These are phyloP conservation scores for Merops nubicus DNA, from an alignment of 2,113 vertebrate species.

Conservation along the genomic window DNA sequence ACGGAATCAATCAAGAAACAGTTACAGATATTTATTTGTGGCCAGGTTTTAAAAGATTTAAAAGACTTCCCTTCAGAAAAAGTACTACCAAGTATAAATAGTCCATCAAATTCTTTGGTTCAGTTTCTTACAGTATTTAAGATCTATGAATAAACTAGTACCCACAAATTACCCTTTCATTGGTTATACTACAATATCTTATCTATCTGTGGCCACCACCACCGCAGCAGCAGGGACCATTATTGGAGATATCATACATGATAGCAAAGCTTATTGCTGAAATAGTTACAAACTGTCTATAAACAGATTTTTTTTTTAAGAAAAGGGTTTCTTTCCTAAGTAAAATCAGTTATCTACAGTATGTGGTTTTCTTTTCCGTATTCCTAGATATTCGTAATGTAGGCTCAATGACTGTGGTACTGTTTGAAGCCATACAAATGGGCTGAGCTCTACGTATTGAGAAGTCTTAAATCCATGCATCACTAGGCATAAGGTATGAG, in stretches of 20 bases:
- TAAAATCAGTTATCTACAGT: background rate
- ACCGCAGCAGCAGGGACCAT: background rate
- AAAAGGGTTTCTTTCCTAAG: background rate
- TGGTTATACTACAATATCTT: rapidly evolving
- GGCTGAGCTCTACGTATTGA: background rate
- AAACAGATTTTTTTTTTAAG: background rate
- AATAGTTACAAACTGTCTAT: background rate
- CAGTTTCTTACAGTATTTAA: background rate
- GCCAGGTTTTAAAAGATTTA: too few species aligned
- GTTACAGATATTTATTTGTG: background rate
- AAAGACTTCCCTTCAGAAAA: background rate
- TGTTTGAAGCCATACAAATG: background rate
- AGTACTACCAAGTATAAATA: background rate
- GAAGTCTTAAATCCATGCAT: background rate
- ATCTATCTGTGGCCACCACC: background rate
- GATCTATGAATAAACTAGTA: background rate
- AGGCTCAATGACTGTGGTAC: background rate
- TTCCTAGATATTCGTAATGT: background rate
- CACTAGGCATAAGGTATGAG: background rate
- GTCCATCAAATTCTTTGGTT: background rate
- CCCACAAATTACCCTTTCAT: background rate
- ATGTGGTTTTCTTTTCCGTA: background rate
- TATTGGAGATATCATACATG: background rate
- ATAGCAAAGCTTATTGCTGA: background rate
- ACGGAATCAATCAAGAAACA: background rate